Percentiles rank a stretch among this genome's conserved stretches.
These are phyloP conservation scores for Hydraecia micacea DNA, from an alignment of 2,888 invertebrate genomes.

Conservation along the genomic window DNA sequence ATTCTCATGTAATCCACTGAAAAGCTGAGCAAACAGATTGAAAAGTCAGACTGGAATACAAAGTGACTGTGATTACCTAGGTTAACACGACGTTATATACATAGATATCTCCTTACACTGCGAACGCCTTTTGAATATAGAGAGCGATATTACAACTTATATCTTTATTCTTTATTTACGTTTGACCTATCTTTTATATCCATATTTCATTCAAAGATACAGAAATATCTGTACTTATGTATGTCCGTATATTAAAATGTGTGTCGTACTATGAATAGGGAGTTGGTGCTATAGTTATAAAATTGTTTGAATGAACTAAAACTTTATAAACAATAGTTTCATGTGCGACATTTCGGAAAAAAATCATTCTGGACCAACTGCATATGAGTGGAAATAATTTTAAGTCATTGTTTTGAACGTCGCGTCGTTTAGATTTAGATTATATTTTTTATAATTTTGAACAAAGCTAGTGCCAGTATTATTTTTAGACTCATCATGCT, in stretches of 20 bases:
- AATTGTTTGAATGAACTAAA: background rate
- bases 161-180: constrained; percentile 57
- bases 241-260: constrained; percentile 1
- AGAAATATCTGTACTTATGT: constrained; percentile 7
- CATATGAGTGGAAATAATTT: background rate
- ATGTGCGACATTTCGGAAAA: background rate
- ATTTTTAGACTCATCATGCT: background rate
- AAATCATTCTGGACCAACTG: background rate
- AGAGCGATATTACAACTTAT: constrained; percentile 40
- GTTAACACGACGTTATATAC: constrained; percentile 43
- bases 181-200: constrained; percentile 36
- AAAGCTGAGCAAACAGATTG: constrained; percentile 54
- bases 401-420: background rate
- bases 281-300: background rate
- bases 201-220: constrained; percentile 24
- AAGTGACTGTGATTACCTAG: constrained; percentile 48
- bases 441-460: background rate
- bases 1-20: constrained; percentile 40
- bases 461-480: background rate
- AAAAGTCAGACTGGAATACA: constrained; percentile 57
- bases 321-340: background rate
- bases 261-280: background rate
- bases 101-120: constrained; percentile 33
- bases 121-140: constrained; percentile 54
- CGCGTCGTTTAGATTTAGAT: too few species aligned